phyloP scores from a whole-genome alignment of 2,797 vertebrate genomes.

The Phalloptychus januarius region DNA sequence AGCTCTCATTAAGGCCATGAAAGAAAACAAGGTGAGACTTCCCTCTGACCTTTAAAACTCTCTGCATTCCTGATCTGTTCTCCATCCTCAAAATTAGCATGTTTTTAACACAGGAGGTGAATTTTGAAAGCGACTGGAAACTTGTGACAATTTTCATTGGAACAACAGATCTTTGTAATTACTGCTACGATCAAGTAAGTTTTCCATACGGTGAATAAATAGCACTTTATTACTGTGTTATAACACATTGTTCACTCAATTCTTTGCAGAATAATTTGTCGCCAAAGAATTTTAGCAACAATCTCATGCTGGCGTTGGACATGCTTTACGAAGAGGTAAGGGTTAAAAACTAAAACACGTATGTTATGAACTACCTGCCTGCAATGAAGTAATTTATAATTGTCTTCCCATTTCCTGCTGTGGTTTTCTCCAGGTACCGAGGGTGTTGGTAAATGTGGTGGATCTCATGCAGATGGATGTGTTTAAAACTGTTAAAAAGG shows the following conservation, averaged over 20 bases:
- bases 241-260: constrained; percentile 7
- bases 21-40: constrained; percentile 77
- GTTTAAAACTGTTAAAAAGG: constrained; percentile 74
- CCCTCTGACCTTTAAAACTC: neutral
- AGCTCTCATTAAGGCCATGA: constrained; percentile 83
- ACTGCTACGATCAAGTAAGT: constrained; percentile 87
- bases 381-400: neutral
- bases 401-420: neutral
- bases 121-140: constrained; percentile 91
- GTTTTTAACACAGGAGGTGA: constrained; percentile 78
- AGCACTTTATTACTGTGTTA: neutral
- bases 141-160: constrained; percentile 89
- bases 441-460: constrained; percentile 87
- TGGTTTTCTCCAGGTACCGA: constrained; percentile 82
- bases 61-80: neutral
- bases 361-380: neutral
- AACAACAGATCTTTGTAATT: constrained; percentile 86
- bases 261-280: constrained; percentile 80
- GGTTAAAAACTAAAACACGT: neutral
- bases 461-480: constrained; percentile 82
- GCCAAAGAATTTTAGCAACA: constrained; percentile 79
- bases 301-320: constrained; percentile 85
- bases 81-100: constrained; percentile 13
- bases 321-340: constrained; percentile 86
- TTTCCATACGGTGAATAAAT: neutral